phyloP scores from a whole-genome alignment of 2,113 vertebrate species.

The Poecile atricapillus region DNA sequence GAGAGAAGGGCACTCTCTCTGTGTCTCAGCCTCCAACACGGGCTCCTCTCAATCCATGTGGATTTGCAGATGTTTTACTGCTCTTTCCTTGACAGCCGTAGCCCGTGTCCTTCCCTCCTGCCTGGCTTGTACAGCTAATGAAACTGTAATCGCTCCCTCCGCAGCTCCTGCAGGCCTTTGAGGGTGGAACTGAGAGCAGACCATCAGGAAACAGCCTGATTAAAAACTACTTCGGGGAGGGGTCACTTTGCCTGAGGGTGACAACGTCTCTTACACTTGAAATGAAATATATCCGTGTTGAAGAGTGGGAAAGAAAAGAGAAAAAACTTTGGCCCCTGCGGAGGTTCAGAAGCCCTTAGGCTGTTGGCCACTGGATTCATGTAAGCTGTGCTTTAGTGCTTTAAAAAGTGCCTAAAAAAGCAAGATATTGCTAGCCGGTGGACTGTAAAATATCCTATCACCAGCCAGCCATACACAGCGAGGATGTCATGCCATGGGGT shows the following conservation, averaged over 20 bases:
- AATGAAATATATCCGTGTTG: slow-evolving; percentile 3
- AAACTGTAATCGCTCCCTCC: background rate
- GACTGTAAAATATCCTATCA: slow-evolving; percentile 32
- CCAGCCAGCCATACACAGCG: slow-evolving; percentile 3
- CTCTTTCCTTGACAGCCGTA: background rate
- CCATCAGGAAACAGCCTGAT: slow-evolving; percentile 25
- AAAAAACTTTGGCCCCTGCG: slow-evolving; percentile 25
- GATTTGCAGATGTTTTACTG: background rate
- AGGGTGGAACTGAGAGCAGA: background rate
- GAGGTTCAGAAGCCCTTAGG: slow-evolving; percentile 36
- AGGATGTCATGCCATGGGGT: slow-evolving; percentile 26
- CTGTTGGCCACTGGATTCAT: slow-evolving; percentile 14
- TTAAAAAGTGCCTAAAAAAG: slow-evolving; percentile 35
- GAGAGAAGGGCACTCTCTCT: too few species aligned
- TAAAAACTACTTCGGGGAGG: slow-evolving; percentile 31
- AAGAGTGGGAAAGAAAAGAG: background rate
- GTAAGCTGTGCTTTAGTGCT: background rate
- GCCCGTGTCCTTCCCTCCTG: background rate
- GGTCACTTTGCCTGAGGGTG: slow-evolving; percentile 45
- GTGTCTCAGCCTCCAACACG: too few species aligned
- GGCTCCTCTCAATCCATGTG: fast-evolving
- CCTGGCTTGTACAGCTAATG: background rate
- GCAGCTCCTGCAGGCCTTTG: background rate
- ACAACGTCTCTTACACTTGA: slow-evolving; percentile 29
- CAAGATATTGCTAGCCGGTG: background rate